phyloP scores from a whole-genome alignment of 2,113 vertebrate species.

The Baryphthengus martii region DNA sequence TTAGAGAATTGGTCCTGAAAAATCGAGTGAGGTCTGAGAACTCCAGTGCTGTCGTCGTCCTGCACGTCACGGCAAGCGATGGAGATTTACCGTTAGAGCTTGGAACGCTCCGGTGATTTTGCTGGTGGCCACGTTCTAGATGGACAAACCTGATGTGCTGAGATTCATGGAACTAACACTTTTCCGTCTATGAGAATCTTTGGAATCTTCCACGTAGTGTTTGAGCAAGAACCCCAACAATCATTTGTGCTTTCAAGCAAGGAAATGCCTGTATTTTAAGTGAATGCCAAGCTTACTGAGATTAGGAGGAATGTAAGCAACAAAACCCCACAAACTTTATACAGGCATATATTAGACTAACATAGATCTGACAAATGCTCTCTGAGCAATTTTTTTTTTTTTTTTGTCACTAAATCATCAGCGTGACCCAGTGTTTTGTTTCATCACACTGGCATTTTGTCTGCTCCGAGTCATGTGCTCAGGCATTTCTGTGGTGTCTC shows the following conservation, averaged over 20 bases:
- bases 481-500: background rate
- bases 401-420: background rate
- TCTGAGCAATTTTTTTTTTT: background rate
- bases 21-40: background rate
- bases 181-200: background rate
- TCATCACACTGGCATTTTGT: background rate
- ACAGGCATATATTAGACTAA: background rate
- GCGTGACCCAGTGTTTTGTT: background rate
- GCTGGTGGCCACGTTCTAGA: background rate
- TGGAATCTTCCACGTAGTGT: background rate
- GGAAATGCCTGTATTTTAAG: background rate
- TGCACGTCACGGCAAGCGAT: accelerated
- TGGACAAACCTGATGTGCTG: background rate
- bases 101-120: background rate
- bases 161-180: background rate
- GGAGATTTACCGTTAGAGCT: background rate
- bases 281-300: background rate
- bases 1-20: background rate
- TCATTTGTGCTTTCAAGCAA: background rate
- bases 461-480: background rate
- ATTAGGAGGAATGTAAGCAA: no score
- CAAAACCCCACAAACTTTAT: background rate
- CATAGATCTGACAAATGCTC: background rate
- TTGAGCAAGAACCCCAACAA: background rate
- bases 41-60: background rate